Evolutionary conservation across 2,797 vertebrate species (phyloP), one percentile per base, ranked within the genome.

Genomic region (Urophycis tenuis): DNA sequence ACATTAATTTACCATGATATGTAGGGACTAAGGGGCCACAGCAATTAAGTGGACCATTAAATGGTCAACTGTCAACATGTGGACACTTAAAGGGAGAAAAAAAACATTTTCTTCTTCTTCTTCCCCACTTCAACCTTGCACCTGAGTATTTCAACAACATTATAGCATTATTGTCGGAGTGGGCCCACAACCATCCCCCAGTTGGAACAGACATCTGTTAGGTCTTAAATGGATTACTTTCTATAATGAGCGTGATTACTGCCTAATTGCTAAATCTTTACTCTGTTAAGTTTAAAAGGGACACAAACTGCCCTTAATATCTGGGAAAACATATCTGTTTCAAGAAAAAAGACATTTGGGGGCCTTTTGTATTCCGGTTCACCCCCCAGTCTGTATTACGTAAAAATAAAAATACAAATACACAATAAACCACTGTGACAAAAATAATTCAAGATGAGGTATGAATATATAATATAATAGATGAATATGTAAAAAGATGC

Each of bases 171-270:
- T 91, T 90, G 90, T 92, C 87, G 86, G 89, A 86, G 86, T 88
- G 85, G 87, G 90, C 89, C 87, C 90, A 82, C 85, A 82, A n/a
- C 34, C 78, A 87, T 85, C 84, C 82, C 87, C 86, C 84, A 73
- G 80, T 87, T 82, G 85, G 85, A 91, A 87, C 84, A 85, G 86
- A 94, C 93, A 94, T 94, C 93, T 94, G 93, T 90, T 93, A 94
- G 87, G 88, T 92, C 92, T 94, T 93, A 93, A 93, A 92, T 93
- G 90, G 92, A 94, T 93, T 91, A 92, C 91, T 89, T 90, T 90
- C 85, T 88, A 92, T 93, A 94, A 94, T 94, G 92, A 93, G 91
- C 86, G 83, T 93, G 91, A 94, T 94, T 93, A 93, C 88, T 74
- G 84, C 86, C 85, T 93, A 94, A 94, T 93, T 93, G 92, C 92